Percentiles rank a stretch among this genome's conserved stretches.
Conservation (phyloP, 2,113 vertebrate genomes). For the Phalacrocorax brasilianus region DNA sequence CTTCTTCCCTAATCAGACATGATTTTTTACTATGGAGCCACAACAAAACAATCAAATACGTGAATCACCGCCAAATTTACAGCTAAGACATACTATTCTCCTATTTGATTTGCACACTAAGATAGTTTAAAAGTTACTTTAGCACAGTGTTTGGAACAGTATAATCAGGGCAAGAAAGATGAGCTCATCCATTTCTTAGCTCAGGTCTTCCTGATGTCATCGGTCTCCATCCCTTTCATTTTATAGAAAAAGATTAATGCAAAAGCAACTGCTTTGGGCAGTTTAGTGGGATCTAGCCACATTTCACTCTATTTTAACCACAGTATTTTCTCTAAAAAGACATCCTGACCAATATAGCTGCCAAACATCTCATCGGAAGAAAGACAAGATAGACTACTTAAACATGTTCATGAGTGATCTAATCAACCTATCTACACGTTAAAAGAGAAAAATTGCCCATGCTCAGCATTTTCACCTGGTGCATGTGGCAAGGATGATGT, state of each 20-base stretch:
- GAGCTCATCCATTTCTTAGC: background rate
- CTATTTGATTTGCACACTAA: background rate
- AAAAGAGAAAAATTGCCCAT: background rate
- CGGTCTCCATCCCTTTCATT: background rate
- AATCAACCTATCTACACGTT: background rate
- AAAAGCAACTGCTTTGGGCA: background rate
- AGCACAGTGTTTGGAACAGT: background rate
- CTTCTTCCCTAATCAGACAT: background rate
- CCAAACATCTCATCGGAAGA: background rate
- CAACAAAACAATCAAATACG: background rate
- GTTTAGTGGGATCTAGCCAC: background rate
- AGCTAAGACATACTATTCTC: background rate
- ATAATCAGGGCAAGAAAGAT: background rate
- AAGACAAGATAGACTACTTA: background rate
- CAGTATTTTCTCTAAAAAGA: background rate
- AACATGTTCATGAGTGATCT: background rate
- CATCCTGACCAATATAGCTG: background rate
- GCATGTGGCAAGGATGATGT: background rate
- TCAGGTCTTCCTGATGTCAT: background rate
- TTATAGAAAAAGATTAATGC: background rate
- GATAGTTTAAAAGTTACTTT: background rate
- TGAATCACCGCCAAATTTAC: background rate
- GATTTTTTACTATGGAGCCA: background rate
- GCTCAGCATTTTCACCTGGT: background rate
- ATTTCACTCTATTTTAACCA: background rate